Conservation (phyloP, 2,797 vertebrate genomes). For the Cuniculus paca region DNA sequence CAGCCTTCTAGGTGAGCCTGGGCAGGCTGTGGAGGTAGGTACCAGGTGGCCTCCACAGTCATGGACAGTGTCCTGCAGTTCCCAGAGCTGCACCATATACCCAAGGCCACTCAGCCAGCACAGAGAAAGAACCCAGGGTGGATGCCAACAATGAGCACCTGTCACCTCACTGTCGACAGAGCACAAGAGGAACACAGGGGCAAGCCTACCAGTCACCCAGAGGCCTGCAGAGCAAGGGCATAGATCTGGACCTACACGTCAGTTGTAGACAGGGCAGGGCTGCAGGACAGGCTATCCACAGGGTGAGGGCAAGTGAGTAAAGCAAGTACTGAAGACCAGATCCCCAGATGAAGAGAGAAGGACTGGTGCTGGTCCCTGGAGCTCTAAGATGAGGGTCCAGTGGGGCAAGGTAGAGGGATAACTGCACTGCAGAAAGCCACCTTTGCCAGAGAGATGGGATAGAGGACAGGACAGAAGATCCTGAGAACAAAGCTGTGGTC, state of each 20-base stretch:
- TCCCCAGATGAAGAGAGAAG: not conserved
- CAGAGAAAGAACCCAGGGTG: not conserved
- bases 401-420: accelerated
- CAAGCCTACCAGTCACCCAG: not conserved
- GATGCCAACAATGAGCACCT: not conserved
- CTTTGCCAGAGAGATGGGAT: not conserved
- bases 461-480: not conserved
- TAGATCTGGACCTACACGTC: not conserved
- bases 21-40: not conserved
- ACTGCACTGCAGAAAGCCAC: not conserved
- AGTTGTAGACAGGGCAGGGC: not conserved
- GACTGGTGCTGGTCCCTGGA: no score
- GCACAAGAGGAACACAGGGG: not conserved
- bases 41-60: not conserved
- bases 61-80: not conserved
- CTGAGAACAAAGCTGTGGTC: not conserved
- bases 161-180: not conserved
- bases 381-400: not conserved
- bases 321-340: not conserved
- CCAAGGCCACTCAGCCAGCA: not conserved
- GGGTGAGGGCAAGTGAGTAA: not conserved
- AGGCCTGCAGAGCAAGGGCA: not conserved
- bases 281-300: not conserved
- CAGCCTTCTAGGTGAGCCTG: not conserved
- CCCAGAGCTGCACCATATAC: not conserved